Conservation (phyloP, 1,140 invertebrate genomes). For the Drosophila bocki region DNA sequence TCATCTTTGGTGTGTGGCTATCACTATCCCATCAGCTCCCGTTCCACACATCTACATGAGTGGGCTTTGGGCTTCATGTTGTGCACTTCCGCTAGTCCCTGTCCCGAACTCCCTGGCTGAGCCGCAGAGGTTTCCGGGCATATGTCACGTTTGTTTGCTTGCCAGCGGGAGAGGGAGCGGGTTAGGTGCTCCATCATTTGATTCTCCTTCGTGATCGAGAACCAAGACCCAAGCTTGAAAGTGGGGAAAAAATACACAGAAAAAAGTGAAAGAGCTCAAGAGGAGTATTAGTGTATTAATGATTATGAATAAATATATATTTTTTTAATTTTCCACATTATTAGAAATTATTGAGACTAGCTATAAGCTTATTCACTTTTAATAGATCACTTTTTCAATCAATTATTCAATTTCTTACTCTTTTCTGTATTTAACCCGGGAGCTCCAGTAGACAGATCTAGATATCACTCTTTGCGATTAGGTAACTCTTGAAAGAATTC, state of each 20-base stretch:
- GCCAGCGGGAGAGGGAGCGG: not conserved
- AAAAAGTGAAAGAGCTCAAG: not conserved
- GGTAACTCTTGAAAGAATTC: too few relatives aligned
- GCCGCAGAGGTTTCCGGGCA: conserved; percentile 37
- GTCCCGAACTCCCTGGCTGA: conserved; percentile 1
- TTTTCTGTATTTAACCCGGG: not conserved
- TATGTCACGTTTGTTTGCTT: conserved; percentile 66
- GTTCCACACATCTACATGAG: conserved; percentile 15
- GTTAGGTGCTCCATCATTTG: conserved; percentile 25
- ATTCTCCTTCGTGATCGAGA: conserved; percentile 19
- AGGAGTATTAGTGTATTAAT: too few relatives aligned
- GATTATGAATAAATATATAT: not conserved
- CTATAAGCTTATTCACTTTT: not conserved
- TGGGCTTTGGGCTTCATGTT: conserved; percentile 38
- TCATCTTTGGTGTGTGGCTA: conserved; percentile 44
- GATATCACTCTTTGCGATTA: not conserved
- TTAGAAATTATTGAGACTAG: not conserved
- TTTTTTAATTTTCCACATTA: not conserved
- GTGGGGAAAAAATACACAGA: not conserved
- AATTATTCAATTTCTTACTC: too few relatives aligned
- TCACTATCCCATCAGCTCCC: conserved; percentile 42
- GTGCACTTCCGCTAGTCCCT: conserved; percentile 50
- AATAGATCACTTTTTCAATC: not conserved
- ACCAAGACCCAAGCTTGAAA: conserved; percentile 2
- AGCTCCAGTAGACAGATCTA: not conserved